These are phyloP conservation scores for Drosophila tristis DNA, from an alignment of 1,140 invertebrate genomes.

Conservation along the genomic window DNA sequence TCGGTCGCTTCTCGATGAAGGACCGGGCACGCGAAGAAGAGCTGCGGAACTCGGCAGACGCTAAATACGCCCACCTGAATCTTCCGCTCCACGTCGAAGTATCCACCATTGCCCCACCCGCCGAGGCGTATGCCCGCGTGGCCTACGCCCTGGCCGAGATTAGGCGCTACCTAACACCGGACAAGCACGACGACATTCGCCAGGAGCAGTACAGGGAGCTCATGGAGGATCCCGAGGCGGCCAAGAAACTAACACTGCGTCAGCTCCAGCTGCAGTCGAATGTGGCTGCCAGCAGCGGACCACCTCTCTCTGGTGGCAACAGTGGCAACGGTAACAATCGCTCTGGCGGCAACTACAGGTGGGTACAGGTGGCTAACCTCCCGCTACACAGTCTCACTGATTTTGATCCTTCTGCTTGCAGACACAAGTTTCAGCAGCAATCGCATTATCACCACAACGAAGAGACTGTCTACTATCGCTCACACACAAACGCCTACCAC, in stretches of 20 bases:
- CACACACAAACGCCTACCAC: constrained; percentile 80
- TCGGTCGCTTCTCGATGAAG: constrained; percentile 97
- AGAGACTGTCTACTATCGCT: constrained; percentile 83
- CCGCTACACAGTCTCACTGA: neutral
- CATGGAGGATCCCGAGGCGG: constrained; percentile 85
- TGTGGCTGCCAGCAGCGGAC: constrained; percentile 44
- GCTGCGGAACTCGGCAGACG: constrained; percentile 92
- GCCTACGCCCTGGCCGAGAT: constrained; percentile 93
- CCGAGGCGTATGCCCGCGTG: constrained; percentile 95
- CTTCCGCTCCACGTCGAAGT: constrained; percentile 98
- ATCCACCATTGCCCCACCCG: constrained; percentile 93
- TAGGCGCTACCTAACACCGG: constrained; percentile 89
- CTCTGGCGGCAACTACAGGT: constrained; percentile 74
- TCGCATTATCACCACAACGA: constrained; percentile 83
- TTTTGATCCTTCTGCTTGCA: constrained; percentile 16
- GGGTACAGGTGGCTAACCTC: neutral
- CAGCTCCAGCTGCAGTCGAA: constrained; percentile 77
- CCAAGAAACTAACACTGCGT: constrained; percentile 77
- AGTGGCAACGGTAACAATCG: constrained; percentile 66
- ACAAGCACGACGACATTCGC: constrained; percentile 92
- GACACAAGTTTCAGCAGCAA: constrained; percentile 83
- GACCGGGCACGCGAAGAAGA: constrained; percentile 97
- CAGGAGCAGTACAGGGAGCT: constrained; percentile 91
- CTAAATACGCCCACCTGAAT: constrained; percentile 96
- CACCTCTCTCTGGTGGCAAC: constrained; percentile 36